Evolutionary conservation across 2,888 invertebrate species (phyloP).

Genomic region (Amphiduros pacificus): DNA sequence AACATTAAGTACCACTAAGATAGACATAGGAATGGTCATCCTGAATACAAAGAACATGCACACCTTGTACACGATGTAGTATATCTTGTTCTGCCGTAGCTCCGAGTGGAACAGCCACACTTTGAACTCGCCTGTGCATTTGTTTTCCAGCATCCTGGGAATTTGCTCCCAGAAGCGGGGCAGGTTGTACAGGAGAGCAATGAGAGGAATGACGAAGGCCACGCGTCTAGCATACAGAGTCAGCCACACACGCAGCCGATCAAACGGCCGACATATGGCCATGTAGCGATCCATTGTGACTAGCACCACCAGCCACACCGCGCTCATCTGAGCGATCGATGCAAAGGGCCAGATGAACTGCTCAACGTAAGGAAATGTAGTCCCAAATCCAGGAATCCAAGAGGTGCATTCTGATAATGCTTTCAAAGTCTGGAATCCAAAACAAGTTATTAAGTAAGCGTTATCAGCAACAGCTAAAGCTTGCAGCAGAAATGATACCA

Average conservation of each 20-base stretch:
- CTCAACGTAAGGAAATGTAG: slow-evolving; percentile 20
- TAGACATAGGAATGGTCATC: slow-evolving; percentile 22
- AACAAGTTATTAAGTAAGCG: slow-evolving; percentile 26
- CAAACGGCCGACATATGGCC: slow-evolving; percentile 27
- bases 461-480: slow-evolving; percentile 32
- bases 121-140: slow-evolving; percentile 9
- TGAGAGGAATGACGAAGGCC: slow-evolving; percentile 11
- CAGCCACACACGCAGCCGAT: slow-evolving; percentile 10
- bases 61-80: slow-evolving; percentile 28
- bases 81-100: slow-evolving; percentile 18
- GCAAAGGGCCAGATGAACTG: slow-evolving; percentile 26
- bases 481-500: slow-evolving; percentile 57
- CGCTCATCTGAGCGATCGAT: slow-evolving; percentile 27
- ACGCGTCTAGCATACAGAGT: slow-evolving; percentile 8
- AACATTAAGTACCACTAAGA: slow-evolving; percentile 23
- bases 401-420: slow-evolving; percentile 25
- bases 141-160: slow-evolving; percentile 8
- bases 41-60: slow-evolving; percentile 26
- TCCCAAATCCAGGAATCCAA: slow-evolving; percentile 11
- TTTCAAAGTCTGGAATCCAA: slow-evolving; percentile 28
- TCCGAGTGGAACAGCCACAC: slow-evolving; percentile 3
- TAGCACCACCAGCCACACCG: slow-evolving; percentile 30
- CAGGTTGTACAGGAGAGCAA: slow-evolving; percentile 30
- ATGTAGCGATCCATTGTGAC: slow-evolving; percentile 29
- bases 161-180: slow-evolving; percentile 32